Evolutionary conservation across 2,888 invertebrate genomes (phyloP).

Genomic region (Psylliodes chrysocephalus): DNA sequence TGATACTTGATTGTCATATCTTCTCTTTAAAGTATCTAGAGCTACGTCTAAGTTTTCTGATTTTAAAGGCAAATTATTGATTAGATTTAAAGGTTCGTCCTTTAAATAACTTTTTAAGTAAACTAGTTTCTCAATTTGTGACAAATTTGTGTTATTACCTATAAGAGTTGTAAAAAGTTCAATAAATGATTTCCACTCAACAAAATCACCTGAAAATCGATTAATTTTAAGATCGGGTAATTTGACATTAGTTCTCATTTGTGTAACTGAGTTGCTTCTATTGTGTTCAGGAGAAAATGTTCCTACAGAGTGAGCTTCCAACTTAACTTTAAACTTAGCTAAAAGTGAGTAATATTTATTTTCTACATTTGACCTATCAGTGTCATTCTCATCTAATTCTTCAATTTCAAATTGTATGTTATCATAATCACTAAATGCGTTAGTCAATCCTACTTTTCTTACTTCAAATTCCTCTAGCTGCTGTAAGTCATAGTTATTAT

Average conservation of each 20-base stretch:
- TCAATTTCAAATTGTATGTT: neutral
- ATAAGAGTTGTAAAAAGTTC: too few species aligned
- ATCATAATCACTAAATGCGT: neutral
- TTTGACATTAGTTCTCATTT: neutral
- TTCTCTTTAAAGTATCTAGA: neutral
- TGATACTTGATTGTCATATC: neutral
- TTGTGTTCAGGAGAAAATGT: too few species aligned
- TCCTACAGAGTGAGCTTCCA: too few species aligned
- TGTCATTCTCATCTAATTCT: neutral
- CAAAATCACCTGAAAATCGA: neutral
- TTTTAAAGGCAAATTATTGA: neutral
- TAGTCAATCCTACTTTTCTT: neutral
- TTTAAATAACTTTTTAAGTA: neutral
- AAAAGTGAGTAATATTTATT: too few species aligned
- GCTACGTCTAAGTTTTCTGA: neutral
- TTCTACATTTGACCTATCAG: too few species aligned
- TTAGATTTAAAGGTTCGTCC: neutral
- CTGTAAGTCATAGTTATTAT: too few species aligned
- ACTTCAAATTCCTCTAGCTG: neutral
- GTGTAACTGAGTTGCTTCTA: too few species aligned
- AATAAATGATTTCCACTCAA: neutral
- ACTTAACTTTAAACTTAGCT: too few species aligned
- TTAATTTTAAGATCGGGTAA: neutral
- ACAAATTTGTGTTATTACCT: neutral
- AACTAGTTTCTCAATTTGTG: neutral